Conservation (phyloP, 2,113 vertebrate species). For the Cyprinodon variegatus region DNA sequence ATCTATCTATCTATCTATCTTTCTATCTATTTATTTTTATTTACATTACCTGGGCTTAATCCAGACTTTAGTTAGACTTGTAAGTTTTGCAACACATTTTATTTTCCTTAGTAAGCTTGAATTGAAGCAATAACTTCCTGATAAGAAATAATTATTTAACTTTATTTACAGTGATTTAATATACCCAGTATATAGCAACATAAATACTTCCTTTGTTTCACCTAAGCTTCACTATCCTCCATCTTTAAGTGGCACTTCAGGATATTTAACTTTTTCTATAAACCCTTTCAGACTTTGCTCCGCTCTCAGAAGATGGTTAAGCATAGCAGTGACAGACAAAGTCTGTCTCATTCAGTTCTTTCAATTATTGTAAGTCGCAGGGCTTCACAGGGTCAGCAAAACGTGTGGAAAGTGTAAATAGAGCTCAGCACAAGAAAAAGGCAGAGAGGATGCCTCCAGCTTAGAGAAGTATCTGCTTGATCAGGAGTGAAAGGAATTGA, state of each 20-base stretch:
- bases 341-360: conserved; percentile 31
- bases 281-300: conserved; percentile 1
- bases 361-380: not conserved
- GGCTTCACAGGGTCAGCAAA: conserved; percentile 27
- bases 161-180: too few species aligned
- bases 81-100: too few species aligned
- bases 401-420: conserved; percentile 31
- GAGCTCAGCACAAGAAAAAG: conserved; percentile 19
- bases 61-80: too few species aligned
- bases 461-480: conserved; percentile 7
- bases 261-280: not conserved
- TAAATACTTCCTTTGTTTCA: too few species aligned
- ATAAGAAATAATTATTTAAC: too few species aligned
- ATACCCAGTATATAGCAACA: too few species aligned
- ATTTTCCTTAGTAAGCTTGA: too few species aligned
- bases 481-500: conserved; percentile 11
- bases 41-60: too few species aligned
- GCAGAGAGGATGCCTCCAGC: conserved; percentile 17
- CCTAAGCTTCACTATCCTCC: too few species aligned
- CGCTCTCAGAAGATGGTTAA: not conserved
- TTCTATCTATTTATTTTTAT: too few species aligned
- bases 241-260: not conserved
- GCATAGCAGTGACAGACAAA: not conserved
- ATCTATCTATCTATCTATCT: too few species aligned
- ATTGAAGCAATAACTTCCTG: too few species aligned